These are phyloP conservation scores for Gymnocephalus cernua DNA, from an alignment of 2,113 vertebrate genomes.

Conservation along the genomic window DNA sequence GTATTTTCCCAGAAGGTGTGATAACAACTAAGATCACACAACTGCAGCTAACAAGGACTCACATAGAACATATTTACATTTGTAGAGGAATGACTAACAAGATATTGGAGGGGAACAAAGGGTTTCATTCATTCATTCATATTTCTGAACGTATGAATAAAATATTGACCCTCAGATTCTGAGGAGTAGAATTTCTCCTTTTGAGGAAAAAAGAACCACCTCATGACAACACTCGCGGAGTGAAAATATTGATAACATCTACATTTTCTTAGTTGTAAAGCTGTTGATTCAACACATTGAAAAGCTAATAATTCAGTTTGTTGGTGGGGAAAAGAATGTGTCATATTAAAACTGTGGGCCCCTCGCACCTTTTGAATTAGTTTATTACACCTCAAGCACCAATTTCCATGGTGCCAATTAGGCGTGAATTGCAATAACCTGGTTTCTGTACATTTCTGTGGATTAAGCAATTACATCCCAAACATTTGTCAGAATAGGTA, in stretches of 20 bases:
- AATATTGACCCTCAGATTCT: background rate
- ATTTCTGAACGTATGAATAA: slow-evolving; percentile 7
- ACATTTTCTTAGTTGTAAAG: background rate
- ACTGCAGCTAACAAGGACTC: slow-evolving; percentile 8
- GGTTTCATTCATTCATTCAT: slow-evolving; percentile 17
- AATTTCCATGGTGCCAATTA: background rate
- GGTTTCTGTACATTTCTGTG: background rate
- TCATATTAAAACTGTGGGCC: background rate
- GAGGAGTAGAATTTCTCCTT: background rate
- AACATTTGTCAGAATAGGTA: background rate
- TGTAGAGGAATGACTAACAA: slow-evolving; percentile 12
- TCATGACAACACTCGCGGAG: background rate
- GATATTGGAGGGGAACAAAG: background rate
- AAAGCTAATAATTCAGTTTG: background rate
- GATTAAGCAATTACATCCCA: background rate
- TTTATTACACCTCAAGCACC: slow-evolving; percentile 4
- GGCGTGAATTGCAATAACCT: background rate
- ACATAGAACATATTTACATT: background rate
- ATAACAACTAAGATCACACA: slow-evolving; percentile 21
- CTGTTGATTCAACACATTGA: slow-evolving; percentile 3
- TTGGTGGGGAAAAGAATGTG: slow-evolving; percentile 7
- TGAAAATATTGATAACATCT: background rate
- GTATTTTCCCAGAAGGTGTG: background rate
- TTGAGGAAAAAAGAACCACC: background rate
- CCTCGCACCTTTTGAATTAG: background rate